Evolutionary conservation across 2,113 vertebrate genomes (phyloP).

Genomic region (Malurus cyaneus): DNA sequence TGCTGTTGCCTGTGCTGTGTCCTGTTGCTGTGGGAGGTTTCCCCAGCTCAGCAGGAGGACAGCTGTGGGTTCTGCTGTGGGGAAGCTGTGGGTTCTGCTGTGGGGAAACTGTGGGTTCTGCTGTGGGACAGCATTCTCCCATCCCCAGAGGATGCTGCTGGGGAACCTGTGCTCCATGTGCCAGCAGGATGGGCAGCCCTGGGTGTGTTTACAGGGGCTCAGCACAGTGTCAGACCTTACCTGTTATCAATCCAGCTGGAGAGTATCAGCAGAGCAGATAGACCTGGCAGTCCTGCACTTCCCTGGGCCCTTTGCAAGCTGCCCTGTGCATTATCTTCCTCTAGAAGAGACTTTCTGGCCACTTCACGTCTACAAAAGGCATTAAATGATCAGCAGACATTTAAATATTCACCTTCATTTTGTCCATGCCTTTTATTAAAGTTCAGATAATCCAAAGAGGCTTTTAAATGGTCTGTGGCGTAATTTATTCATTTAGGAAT

Average conservation of each 20-base stretch:
- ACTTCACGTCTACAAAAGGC: not conserved
- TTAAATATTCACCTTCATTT: slow-evolving; percentile 4
- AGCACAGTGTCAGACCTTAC: not conserved
- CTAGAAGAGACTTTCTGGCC: not conserved
- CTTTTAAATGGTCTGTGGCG: slow-evolving; percentile 25
- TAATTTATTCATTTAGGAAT: slow-evolving; percentile 34
- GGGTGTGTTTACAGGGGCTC: not conserved
- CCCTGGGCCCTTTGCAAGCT: not conserved
- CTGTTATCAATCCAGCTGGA: not conserved
- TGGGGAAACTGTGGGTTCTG: not conserved
- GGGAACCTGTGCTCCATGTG: accelerated
- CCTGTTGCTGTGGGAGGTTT: not conserved
- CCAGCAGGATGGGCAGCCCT: not conserved
- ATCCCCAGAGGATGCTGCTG: not conserved
- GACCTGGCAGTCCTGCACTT: not conserved
- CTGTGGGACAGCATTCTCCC: not conserved
- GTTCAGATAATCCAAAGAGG: not conserved
- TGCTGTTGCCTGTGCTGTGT: not conserved
- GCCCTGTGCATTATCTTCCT: not conserved
- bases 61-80: not conserved
- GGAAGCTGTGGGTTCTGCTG: not conserved
- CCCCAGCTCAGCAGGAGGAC: not conserved
- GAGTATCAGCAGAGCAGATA: not conserved
- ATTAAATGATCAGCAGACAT: not conserved
- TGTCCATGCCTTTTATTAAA: not conserved